Evolutionary conservation across 1,140 invertebrate genomes (phyloP).

Genomic region (Dolichoris vasculosae): DNA sequence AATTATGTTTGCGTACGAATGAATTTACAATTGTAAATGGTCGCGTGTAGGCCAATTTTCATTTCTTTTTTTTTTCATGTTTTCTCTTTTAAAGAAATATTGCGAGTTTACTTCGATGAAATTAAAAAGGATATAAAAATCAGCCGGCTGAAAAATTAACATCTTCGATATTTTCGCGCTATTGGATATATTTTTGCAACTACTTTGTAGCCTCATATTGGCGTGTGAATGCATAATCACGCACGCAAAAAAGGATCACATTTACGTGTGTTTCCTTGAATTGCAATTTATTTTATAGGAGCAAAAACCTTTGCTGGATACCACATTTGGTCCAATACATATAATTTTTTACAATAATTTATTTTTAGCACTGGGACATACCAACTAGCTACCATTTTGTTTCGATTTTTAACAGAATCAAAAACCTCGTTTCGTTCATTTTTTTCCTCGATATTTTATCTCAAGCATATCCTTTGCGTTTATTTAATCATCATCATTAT

Average conservation of each 20-base stretch:
- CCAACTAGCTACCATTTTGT: slow-evolving; percentile 68
- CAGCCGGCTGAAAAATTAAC: slow-evolving; percentile 21
- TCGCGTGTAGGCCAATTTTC: slow-evolving; percentile 13
- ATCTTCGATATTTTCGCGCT: slow-evolving; percentile 29
- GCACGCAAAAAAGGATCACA: neutral
- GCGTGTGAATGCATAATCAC: slow-evolving; percentile 6
- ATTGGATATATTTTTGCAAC: slow-evolving; percentile 36
- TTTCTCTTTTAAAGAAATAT: neutral
- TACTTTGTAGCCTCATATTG: slow-evolving; percentile 37
- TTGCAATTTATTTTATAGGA: slow-evolving; percentile 55
- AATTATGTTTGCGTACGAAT: neutral
- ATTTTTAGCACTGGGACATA: slow-evolving; percentile 59
- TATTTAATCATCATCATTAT: neutral
- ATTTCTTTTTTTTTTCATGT: neutral
- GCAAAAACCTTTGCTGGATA: slow-evolving; percentile 57
- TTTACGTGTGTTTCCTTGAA: neutral
- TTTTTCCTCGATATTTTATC: slow-evolving; percentile 29
- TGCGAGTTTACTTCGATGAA: neutral
- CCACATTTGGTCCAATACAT: slow-evolving; percentile 59
- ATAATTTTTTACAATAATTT: slow-evolving; percentile 58
- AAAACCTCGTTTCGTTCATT: slow-evolving; percentile 27
- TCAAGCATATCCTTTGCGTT: neutral
- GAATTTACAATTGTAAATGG: neutral
- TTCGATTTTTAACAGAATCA: slow-evolving; percentile 54
- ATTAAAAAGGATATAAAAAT: slow-evolving; percentile 28